Evolutionary conservation across 35 echinoderm and acorn worm species (phyloP), one percentile per base, ranked within the genome.

Genomic region (Eucidaris tribuloides): DNA sequence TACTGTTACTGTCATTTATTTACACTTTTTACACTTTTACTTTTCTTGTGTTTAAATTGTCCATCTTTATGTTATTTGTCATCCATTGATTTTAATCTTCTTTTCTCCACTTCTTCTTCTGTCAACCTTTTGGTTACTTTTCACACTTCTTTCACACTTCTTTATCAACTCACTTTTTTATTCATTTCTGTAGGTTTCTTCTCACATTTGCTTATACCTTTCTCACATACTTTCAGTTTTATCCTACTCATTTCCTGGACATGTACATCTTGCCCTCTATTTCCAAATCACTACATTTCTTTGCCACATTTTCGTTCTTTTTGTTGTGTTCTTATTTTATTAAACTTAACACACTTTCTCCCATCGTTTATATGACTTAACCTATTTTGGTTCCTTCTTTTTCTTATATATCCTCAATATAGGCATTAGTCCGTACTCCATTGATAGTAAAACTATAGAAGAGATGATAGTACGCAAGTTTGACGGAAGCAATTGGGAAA

Each of bases 401-500:
- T 24, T 29, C 24, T 25, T 58, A 13, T 81, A 13, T 55, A 46
- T 79, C 50, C 55, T 32, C 43, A 58, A 37, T 82, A 1, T 41
- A 93, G 91, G 91, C 52, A 90, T 99, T 60, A 38, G 43, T 30
- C 71, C 79, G 36, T 66, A 93, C 34, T 99, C 90, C 32, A 40
- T 99, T 28, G 96, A 99, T 58, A 56, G 54, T 19, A 91, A 81
- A 43, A 99, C 96, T 20, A 58, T 99, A 44, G 63, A 92, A 18
- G 64, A 78, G 30, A 41, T 81, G 30, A 83, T 58, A 9, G 49
- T 90, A 15, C 42, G 84, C 18, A 77, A 43, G 39, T 92, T 90
- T 82, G 81, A 93, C 84, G 96, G 96, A 57, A 42, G 72, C 29
- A 89, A 99, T 36, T 99, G 87, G 86, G 90, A 93, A 42, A 49